These are phyloP conservation scores for Eumerus sabulonum DNA, from an alignment of 2,888 invertebrate species.

Conservation along the genomic window DNA sequence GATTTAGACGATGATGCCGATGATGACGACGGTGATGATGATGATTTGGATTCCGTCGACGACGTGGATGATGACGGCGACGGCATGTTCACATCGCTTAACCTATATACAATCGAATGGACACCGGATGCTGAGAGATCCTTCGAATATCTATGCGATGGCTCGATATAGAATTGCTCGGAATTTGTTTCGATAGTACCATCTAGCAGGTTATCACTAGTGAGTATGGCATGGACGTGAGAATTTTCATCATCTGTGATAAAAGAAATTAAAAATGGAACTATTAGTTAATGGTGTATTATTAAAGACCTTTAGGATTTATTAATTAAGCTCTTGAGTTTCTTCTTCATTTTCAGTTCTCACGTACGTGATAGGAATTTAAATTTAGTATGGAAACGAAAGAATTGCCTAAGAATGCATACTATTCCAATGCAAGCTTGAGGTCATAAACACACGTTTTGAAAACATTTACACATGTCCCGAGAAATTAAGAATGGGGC, in stretches of 20 bases:
- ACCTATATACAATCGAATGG: constrained; percentile 92
- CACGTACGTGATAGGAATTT: constrained; percentile 34
- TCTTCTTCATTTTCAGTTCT: constrained; percentile 27
- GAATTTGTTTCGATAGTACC: constrained; percentile 89
- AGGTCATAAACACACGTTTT: too few species aligned
- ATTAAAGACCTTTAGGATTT: too few species aligned
- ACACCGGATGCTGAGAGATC: constrained; percentile 80
- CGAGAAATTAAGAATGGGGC: too few species aligned
- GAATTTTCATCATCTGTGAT: constrained; percentile 90
- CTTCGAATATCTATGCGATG: constrained; percentile 79
- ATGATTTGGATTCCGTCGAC: constrained; percentile 78
- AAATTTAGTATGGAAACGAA: too few species aligned
- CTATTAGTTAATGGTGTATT: constrained; percentile 33
- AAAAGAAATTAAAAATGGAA: constrained; percentile 11
- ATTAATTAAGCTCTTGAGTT: constrained; percentile 9
- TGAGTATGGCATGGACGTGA: constrained; percentile 90
- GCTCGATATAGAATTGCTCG: constrained; percentile 91
- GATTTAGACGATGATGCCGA: constrained; percentile 39
- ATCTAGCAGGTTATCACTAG: constrained; percentile 92
- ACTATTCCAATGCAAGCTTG: too few species aligned
- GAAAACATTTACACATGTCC: too few species aligned
- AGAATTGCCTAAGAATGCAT: too few species aligned
- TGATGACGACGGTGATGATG: constrained; percentile 70
- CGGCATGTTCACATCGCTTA: constrained; percentile 85
- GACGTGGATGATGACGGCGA: constrained; percentile 72